Evolutionary conservation across 2,797 vertebrate species (phyloP).

Genomic region (Gymnothorax javanicus): DNA sequence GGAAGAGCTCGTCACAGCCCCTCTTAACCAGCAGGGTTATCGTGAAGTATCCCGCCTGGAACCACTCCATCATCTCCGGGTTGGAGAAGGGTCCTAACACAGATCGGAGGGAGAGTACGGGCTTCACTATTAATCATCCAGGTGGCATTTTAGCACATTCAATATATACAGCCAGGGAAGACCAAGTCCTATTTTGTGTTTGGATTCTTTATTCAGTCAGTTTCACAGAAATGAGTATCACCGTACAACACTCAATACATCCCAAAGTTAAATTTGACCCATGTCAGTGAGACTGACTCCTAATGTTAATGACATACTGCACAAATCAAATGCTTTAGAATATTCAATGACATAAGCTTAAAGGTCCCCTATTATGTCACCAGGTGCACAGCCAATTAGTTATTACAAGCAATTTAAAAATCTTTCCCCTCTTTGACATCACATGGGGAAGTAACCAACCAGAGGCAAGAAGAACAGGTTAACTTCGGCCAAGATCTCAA

Average conservation of each 20-base stretch:
- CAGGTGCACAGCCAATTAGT: too few species aligned
- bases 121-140: neutral
- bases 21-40: constrained; percentile 95
- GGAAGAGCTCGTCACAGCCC: constrained; percentile 96
- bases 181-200: too few species aligned
- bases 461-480: too few species aligned
- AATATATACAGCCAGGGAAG: neutral
- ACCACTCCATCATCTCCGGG: constrained; percentile 98
- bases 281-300: neutral
- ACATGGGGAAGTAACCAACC: too few species aligned
- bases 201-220: too few species aligned
- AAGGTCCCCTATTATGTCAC: too few species aligned
- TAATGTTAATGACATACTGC: neutral
- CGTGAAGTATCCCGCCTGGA: constrained; percentile 98
- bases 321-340: neutral
- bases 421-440: too few species aligned
- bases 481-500: too few species aligned
- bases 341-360: too few species aligned
- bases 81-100: constrained; percentile 92
- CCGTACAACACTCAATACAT: neutral
- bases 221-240: too few species aligned
- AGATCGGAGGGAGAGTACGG: neutral
- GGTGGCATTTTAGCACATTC: neutral
- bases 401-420: too few species aligned
- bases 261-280: neutral